Base-by-base conservation (phyloP, 2,888 invertebrate genomes). In the Melikaiella ostensackeni region DNA sequence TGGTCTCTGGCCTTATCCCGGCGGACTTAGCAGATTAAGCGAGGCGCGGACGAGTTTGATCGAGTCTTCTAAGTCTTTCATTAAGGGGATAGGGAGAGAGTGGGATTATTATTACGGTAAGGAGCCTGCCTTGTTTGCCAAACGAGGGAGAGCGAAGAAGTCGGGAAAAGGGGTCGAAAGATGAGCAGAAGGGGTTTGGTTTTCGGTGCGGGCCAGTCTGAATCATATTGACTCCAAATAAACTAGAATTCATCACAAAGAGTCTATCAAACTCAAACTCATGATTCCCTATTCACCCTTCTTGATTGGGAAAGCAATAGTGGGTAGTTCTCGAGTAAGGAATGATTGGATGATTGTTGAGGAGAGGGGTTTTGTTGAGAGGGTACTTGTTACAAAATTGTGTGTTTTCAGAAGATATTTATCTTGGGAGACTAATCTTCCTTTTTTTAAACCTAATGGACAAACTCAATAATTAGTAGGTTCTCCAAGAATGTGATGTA, bases 361-460 rank as follows among this genome's bases (percentile, higher is more conserved):
- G 27, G 9, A 64, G 13, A 35, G 24, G 38, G 16, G 24, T 27
- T 66, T 24, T 19, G 21, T 35, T 63, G 4, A 35, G n/a, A 33
- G 8, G 35, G n/a, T 92, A 92, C 92, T 92, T 92, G 90, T 92
- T 92, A 92, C 92, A 92, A 92, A 92, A 92, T 64, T 76, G 64
- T 77, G 73, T 61, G 62, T 79, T 77, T 59, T 4, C 27, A 27
- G 16, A 27, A 55, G 24, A 57, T 38, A 38, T 38, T n/a, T n/a
- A n/a, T n/a, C 57, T 13, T 57, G 5, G 5, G 27, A 1, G 55
- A 9, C 55, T 21, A 55, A 21, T 55, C 21, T 21, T 55, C 21
- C 21, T 11, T n/a, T n/a, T n/a, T n/a, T n/a, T n/a, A n/a, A n/a
- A n/a, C n/a, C n/a, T n/a, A n/a, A n/a, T n/a, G n/a, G n/a, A n/a